Base-by-base conservation (phyloP, 1,140 invertebrate genomes). In the Ceratina australensis region DNA sequence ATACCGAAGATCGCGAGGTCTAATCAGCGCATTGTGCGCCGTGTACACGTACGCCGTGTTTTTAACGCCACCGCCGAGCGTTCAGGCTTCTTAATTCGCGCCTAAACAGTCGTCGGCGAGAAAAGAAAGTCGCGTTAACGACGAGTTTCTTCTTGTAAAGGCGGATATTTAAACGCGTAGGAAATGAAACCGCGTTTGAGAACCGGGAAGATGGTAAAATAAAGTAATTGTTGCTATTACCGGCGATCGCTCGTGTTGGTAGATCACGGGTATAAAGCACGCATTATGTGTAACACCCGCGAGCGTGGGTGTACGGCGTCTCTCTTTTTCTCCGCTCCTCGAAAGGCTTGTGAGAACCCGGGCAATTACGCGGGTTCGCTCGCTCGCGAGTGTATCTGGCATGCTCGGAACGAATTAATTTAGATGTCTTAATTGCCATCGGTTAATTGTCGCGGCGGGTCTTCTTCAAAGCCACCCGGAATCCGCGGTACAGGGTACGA, bases 181-280 rank as follows among this genome's bases (percentile, higher is more conserved):
- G 87, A 91, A 91, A 90, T 87, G 88, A 90, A 90, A 90, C 88
- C 75, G 78, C 78, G 87, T 83, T 89, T 87, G 89, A 88, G 89
- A 89, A 88, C 83, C 83, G 86, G 86, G 84, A 90, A 90, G 76
- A 83, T 68, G 85, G 86, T 89, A 89, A 91, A 92, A 91, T 91
- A 89, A 91, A 91, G 89, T 91, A 91, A 91, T 92, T 90, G 91
- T 90, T 89, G 87, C 89, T 83, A 91, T 91, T 91, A 92, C 81
- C 79, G 66, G 75, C 64, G 79, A 60, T 24, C 22, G 47, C 50
- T 81, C 22, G 77, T 82, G 61, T 80, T 76, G 47, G 72, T 79
- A 77, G 66, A 85, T 75, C 72, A 79, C 76, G 59, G 75, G 75
- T 81, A 79, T 72, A 63, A n/a, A 57, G 54, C 66, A 71, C 42